These are phyloP conservation scores for Creontiades dilutus DNA, from an alignment of 2,888 invertebrate species.

Conservation along the genomic window DNA sequence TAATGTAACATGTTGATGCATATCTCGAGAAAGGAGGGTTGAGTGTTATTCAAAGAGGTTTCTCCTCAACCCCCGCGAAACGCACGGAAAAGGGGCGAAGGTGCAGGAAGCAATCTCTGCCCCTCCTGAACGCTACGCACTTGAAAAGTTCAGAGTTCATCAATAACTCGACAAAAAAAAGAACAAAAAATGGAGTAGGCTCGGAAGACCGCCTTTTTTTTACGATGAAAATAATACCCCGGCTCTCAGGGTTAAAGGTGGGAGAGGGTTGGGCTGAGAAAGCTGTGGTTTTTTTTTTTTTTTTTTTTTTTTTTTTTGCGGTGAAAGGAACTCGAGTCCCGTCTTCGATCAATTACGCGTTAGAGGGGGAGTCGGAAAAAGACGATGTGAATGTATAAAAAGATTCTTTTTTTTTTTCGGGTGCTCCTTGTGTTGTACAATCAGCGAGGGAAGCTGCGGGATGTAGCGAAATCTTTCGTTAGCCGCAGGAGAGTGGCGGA, in stretches of 20 bases:
- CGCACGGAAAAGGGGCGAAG: neutral
- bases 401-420: neutral
- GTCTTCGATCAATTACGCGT: conserved; percentile 55
- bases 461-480: conserved; percentile 28
- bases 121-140: neutral
- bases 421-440: neutral
- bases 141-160: conserved; percentile 50
- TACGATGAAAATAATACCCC: conserved; percentile 41
- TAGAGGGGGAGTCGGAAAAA: conserved; percentile 3
- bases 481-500: neutral
- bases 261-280: conserved; percentile 19
- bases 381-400: conserved; percentile 60
- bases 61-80: conserved; percentile 1
- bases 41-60: neutral
- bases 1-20: conserved; percentile 49
- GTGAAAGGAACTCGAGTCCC: conserved; percentile 14
- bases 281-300: no score
- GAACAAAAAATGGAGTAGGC: conserved; percentile 44
- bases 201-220: conserved; percentile 44
- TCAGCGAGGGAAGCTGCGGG: neutral
- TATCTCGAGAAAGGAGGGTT: neutral
- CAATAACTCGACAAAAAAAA: conserved; percentile 43
- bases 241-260: conserved; percentile 4
- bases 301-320: conserved; percentile 14
- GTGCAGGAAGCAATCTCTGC: neutral